Percentiles rank a stretch among this genome's conserved stretches.
Conservation (phyloP, 2,888 invertebrate species). For the Oligia fasciuncula region DNA sequence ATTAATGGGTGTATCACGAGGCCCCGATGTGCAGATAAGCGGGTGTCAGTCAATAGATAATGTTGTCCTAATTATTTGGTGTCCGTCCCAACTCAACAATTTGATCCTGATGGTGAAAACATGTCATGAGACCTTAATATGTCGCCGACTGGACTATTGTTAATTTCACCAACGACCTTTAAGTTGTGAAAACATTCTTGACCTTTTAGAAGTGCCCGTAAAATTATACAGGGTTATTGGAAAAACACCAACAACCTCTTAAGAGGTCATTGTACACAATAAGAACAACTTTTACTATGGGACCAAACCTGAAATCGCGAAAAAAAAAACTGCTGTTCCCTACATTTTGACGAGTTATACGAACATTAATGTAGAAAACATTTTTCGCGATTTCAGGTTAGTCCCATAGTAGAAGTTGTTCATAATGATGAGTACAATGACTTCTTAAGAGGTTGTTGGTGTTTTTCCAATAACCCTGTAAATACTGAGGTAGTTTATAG, state of each 20-base stretch:
- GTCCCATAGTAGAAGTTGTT: no score
- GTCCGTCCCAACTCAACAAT: slow-evolving; percentile 26
- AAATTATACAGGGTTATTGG: neutral
- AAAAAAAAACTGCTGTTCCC: no score
- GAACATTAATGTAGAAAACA: no score
- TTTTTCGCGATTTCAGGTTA: no score
- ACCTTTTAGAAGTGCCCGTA: neutral
- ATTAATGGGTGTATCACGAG: slow-evolving; percentile 66
- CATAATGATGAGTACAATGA: no score
- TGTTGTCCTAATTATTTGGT: slow-evolving; percentile 60
- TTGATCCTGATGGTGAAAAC: slow-evolving; percentile 35
- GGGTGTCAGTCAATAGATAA: slow-evolving; percentile 62
- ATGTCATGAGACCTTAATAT: slow-evolving; percentile 34
- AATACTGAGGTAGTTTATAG: neutral
- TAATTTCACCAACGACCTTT: neutral
- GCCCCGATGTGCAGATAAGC: slow-evolving; percentile 64
- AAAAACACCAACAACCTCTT: no score
- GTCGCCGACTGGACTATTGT: neutral
- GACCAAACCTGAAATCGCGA: no score
- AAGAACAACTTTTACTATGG: no score
- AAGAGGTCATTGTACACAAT: no score
- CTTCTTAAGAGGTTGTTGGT: no score
- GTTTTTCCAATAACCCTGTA: no score
- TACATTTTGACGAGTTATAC: no score
- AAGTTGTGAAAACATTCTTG: neutral